These are phyloP conservation scores for Kryptolebias marmoratus DNA, from an alignment of 2,113 vertebrate genomes.

Conservation along the genomic window DNA sequence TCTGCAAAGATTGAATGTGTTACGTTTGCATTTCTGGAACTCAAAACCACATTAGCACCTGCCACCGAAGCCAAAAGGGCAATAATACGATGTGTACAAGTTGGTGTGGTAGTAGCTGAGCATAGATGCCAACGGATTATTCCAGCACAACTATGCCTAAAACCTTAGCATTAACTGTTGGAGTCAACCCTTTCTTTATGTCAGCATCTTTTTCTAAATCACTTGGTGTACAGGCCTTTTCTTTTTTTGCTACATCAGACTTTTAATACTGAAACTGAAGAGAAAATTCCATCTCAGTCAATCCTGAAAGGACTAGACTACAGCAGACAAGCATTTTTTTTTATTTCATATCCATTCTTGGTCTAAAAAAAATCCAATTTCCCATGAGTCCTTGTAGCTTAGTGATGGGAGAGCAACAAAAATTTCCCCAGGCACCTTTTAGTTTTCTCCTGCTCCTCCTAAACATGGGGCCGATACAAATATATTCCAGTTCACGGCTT, in stretches of 20 bases:
- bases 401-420: slow-evolving; percentile 34
- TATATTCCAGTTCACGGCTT: slow-evolving; percentile 32
- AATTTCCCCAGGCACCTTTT: slow-evolving; percentile 13
- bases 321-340: slow-evolving; percentile 10
- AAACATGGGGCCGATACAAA: slow-evolving; percentile 23
- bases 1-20: not conserved
- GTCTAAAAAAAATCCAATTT: slow-evolving; percentile 6
- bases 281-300: slow-evolving; percentile 11
- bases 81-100: too few species aligned
- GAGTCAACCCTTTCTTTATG: too few species aligned
- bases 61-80: too few species aligned
- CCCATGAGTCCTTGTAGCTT: slow-evolving; percentile 43
- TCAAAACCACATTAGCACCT: too few species aligned
- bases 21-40: not conserved
- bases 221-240: too few species aligned
- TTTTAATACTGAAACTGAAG: not conserved
- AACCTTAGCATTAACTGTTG: too few species aligned
- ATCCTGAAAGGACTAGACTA: not conserved
- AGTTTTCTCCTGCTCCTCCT: not conserved
- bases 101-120: too few species aligned
- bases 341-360: slow-evolving; percentile 1
- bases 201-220: too few species aligned
- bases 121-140: too few species aligned
- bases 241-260: not conserved
- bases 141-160: too few species aligned